Percentiles rank a stretch among this genome's conserved stretches.
These are phyloP conservation scores for Chascanopsetta lugubris DNA, from an alignment of 2,113 vertebrate species.

Conservation along the genomic window DNA sequence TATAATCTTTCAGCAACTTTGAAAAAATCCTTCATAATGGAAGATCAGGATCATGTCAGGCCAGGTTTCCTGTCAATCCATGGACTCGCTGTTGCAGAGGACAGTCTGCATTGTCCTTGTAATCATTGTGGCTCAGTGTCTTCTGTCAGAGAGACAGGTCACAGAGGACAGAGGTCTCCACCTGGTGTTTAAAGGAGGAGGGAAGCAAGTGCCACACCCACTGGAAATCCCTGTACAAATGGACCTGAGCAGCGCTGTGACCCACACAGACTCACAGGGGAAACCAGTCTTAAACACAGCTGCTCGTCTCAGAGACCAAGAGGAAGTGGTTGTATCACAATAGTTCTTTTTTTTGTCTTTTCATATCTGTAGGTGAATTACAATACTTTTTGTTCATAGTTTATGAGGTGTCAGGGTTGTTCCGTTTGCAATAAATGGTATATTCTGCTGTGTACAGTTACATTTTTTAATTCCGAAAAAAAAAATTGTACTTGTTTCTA, in stretches of 20 bases:
- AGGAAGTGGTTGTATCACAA: slow-evolving; percentile 47
- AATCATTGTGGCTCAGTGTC: slow-evolving; percentile 14
- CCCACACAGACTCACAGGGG: neutral
- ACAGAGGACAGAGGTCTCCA: slow-evolving; percentile 21
- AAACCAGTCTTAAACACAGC: slow-evolving; percentile 20
- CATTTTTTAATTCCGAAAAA: slow-evolving; percentile 72
- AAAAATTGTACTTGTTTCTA: slow-evolving; percentile 78
- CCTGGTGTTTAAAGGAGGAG: slow-evolving; percentile 13
- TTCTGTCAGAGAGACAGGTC: slow-evolving; percentile 10
- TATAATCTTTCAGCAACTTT: slow-evolving; percentile 28
- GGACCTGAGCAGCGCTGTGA: neutral
- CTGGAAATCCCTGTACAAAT: slow-evolving; percentile 13
- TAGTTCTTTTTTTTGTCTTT: slow-evolving; percentile 51
- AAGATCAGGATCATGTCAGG: slow-evolving; percentile 24
- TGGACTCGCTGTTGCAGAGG: neutral
- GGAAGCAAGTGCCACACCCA: slow-evolving; percentile 20
- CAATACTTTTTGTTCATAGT: slow-evolving; percentile 72
- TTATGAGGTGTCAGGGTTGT: slow-evolving; percentile 77
- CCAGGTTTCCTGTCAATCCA: slow-evolving; percentile 31
- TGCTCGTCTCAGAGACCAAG: slow-evolving; percentile 42
- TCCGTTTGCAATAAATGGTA: slow-evolving; percentile 80
- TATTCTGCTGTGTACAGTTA: slow-evolving; percentile 86
- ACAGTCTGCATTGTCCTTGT: neutral
- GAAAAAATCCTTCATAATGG: neutral
- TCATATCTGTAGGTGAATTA: slow-evolving; percentile 77